These are phyloP conservation scores for Chionodraco myersi DNA, from an alignment of 2,113 vertebrate species.

Conservation along the genomic window DNA sequence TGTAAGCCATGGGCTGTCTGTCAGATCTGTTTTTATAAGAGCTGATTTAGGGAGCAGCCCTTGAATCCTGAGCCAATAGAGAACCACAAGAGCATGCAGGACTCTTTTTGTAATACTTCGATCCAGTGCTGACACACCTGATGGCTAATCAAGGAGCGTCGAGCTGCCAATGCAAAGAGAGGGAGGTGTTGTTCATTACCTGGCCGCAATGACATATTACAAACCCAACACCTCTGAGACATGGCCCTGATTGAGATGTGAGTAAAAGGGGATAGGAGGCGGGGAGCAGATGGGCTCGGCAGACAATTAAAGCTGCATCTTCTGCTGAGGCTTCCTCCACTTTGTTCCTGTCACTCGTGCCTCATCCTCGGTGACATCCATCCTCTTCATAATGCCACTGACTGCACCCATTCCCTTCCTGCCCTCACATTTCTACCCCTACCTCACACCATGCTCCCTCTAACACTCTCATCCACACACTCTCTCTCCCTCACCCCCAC, in stretches of 20 bases:
- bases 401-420: conserved; percentile 58
- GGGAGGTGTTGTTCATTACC: conserved; percentile 48
- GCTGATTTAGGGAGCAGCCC: conserved; percentile 70
- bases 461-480: conserved; percentile 18
- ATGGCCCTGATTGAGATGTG: conserved; percentile 69
- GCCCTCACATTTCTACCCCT: conserved; percentile 15
- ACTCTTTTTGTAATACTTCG: not conserved
- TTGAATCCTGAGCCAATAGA: conserved; percentile 55
- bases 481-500: not conserved
- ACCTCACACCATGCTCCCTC: conserved; percentile 10
- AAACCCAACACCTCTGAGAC: conserved; percentile 60
- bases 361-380: conserved; percentile 56
- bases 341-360: conserved; percentile 41
- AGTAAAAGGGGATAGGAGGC: conserved; percentile 56
- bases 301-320: conserved; percentile 69
- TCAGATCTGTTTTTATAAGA: conserved; percentile 73
- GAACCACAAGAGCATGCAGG: conserved; percentile 38
- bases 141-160: conserved; percentile 40
- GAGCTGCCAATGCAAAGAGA: conserved; percentile 13
- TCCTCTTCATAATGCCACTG: conserved; percentile 62
- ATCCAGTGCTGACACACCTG: conserved; percentile 21
- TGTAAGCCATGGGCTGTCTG: conserved; percentile 64
- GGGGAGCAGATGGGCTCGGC: conserved; percentile 56
- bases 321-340: conserved; percentile 44
- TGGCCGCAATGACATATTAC: conserved; percentile 60